These are phyloP conservation scores for Chromoteleia sp. DNA, from an alignment of 2,888 invertebrate species.

Conservation along the genomic window DNA sequence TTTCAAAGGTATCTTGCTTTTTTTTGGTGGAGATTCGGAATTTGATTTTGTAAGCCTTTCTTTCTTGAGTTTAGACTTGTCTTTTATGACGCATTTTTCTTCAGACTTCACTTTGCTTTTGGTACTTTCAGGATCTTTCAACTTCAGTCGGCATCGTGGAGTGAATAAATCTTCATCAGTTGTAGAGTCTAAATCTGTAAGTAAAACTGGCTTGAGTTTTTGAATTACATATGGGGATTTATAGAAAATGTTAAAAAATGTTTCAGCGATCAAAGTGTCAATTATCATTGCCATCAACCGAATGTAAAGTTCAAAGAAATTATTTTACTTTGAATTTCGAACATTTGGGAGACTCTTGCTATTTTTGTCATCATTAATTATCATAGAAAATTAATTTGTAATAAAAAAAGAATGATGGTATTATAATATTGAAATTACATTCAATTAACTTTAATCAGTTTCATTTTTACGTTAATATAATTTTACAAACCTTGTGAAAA, in stretches of 20 bases:
- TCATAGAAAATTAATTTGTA: not conserved
- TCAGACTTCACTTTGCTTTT: conserved; percentile 1
- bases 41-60: conserved; percentile 18
- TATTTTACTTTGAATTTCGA: conserved; percentile 2
- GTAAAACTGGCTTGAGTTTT: not conserved
- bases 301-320: conserved; percentile 4
- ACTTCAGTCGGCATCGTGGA: conserved; percentile 4
- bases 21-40: not conserved
- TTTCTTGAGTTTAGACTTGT: conserved; percentile 21
- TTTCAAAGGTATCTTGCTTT: not conserved
- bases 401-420: not conserved
- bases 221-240: not conserved
- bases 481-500: not conserved
- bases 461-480: not conserved
- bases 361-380: conserved; percentile 38
- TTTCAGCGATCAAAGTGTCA: conserved; percentile 63
- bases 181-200: not conserved
- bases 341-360: conserved; percentile 49
- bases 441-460: too few relatives aligned
- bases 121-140: not conserved
- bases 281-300: conserved; percentile 58
- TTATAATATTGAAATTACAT: too few relatives aligned
- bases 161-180: conserved; percentile 36
- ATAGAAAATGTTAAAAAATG: not conserved
- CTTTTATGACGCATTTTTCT: conserved; percentile 17